These are phyloP conservation scores for Arion vulgaris DNA, from an alignment of 1,140 invertebrate species.

Conservation along the genomic window DNA sequence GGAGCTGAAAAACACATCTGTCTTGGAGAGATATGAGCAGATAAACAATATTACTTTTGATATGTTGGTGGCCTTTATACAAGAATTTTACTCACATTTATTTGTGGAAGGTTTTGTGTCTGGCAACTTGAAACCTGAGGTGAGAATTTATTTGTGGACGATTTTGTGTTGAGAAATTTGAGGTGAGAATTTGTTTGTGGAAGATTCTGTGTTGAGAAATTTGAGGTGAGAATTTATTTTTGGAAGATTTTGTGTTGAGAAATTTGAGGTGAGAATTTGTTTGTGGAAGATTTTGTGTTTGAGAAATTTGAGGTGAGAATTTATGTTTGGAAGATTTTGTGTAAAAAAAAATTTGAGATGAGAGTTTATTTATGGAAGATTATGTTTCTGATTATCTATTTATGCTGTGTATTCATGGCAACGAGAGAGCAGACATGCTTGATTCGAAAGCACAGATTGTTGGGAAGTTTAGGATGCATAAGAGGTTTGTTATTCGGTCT, in stretches of 20 bases:
- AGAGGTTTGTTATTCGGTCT: too few species aligned
- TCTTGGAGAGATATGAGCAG: slow-evolving; percentile 21
- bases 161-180: slow-evolving; percentile 6
- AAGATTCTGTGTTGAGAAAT: slow-evolving; percentile 19
- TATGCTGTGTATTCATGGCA: too few species aligned
- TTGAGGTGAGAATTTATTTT: slow-evolving; percentile 6
- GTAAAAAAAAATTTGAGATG: slow-evolving; percentile 6
- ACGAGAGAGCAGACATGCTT: too few species aligned
- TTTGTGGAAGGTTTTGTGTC: slow-evolving; percentile 33
- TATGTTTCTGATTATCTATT: too few species aligned
- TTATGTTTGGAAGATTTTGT: slow-evolving; percentile 16
- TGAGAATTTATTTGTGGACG: slow-evolving; percentile 20
- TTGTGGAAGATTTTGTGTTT: too few species aligned
- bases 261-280: slow-evolving; percentile 1
- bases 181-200: slow-evolving; percentile 17
- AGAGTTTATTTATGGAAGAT: slow-evolving; percentile 13
- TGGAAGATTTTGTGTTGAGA: slow-evolving; percentile 28
- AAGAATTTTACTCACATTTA: slow-evolving; percentile 18
- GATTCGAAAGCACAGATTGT: too few species aligned
- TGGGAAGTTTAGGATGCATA: too few species aligned
- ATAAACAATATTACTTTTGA: not conserved
- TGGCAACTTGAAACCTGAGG: slow-evolving; percentile 19
- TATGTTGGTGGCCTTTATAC: not conserved
- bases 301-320: too few species aligned
- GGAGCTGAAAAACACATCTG: slow-evolving; percentile 28